Evolutionary conservation across 2,797 vertebrate species (phyloP).

Genomic region (Cacajao melanocephalus): DNA sequence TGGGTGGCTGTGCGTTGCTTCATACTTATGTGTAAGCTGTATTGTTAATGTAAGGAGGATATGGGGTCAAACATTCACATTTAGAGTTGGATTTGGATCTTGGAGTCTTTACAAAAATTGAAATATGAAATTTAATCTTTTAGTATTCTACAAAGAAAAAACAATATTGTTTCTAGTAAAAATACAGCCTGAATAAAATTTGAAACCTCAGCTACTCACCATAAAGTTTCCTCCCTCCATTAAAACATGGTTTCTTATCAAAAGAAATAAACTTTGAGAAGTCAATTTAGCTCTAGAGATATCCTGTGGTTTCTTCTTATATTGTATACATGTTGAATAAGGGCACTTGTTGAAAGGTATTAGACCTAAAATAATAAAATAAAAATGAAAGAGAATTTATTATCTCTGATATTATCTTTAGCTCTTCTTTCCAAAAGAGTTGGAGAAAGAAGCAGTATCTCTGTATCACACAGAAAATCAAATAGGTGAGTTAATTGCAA

Average conservation of each 20-base stretch:
- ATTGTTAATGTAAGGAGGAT: slow-evolving; percentile 45
- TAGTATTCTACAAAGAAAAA: slow-evolving; percentile 53
- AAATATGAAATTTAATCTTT: slow-evolving; percentile 69
- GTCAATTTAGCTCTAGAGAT: slow-evolving; percentile 49
- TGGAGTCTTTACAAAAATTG: slow-evolving; percentile 33
- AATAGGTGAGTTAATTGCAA: neutral
- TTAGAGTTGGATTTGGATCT: slow-evolving; percentile 67
- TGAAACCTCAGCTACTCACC: slow-evolving; percentile 61
- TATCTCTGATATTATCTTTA: slow-evolving; percentile 34
- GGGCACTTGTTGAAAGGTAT: neutral
- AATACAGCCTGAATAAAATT: slow-evolving; percentile 64
- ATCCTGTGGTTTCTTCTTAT: slow-evolving; percentile 52
- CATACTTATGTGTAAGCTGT: slow-evolving; percentile 30
- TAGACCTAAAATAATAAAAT: slow-evolving; percentile 50
- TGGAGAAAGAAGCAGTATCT: neutral
- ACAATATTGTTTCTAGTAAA: slow-evolving; percentile 61
- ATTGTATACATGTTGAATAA: slow-evolving; percentile 25
- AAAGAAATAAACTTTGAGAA: slow-evolving; percentile 71
- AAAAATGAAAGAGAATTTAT: neutral
- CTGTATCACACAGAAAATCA: neutral
- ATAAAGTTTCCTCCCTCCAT: slow-evolving; percentile 41
- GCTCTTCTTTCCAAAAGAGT: neutral
- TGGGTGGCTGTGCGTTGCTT: neutral
- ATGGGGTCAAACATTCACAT: slow-evolving; percentile 60
- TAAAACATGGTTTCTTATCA: slow-evolving; percentile 68